phyloP scores from a whole-genome alignment of 2,797 vertebrate genomes.

The Anomalospiza imberbis region DNA sequence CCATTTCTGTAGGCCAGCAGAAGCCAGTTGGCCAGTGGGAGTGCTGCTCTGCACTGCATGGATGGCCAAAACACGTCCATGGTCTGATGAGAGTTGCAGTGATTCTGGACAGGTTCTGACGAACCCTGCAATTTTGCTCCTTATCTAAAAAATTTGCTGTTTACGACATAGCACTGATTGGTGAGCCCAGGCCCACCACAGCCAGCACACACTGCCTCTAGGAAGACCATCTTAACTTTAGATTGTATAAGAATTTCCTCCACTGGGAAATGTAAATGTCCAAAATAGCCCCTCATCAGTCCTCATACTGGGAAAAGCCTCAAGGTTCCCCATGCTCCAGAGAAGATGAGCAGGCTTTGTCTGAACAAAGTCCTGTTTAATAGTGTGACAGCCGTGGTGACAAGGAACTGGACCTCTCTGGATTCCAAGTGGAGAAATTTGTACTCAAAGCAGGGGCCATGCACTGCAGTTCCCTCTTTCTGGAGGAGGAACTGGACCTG shows the following conservation, averaged over 20 bases:
- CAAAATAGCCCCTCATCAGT: accelerated
- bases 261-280: background rate
- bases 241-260: background rate
- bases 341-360: background rate
- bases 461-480: background rate
- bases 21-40: background rate
- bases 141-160: background rate
- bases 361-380: background rate
- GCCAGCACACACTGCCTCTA: background rate
- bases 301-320: background rate
- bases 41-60: background rate
- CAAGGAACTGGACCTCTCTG: background rate
- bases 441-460: background rate
- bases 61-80: background rate
- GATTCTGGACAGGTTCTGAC: background rate
- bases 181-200: background rate
- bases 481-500: background rate
- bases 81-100: accelerated
- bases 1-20: background rate
- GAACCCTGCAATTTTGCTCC: background rate
- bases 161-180: accelerated
- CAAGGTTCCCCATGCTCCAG: background rate
- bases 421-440: background rate
- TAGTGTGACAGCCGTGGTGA: accelerated
- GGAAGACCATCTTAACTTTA: background rate